Evolutionary conservation across 2,888 invertebrate species (phyloP), one percentile per base, ranked within the genome.

Genomic region (Zelleria hepariella): DNA sequence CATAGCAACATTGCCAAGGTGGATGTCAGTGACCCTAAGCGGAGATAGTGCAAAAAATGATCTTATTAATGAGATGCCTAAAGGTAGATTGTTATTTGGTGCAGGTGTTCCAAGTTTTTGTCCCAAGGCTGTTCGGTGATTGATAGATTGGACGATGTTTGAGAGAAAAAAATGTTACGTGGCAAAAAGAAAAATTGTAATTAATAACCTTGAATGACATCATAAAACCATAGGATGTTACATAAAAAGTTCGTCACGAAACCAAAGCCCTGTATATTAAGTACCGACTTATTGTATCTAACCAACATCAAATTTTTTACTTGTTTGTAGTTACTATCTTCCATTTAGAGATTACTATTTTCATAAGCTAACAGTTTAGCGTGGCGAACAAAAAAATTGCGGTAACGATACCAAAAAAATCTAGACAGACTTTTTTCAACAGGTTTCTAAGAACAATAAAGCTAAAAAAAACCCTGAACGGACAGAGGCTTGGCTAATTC

Each of bases 21-120:
- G 32, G 68, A 74, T 69, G 78, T 78, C 82, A 78, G 74, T 67
- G 78, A 82, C 80, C 81, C 59, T 63, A 66, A 67, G 71, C 70
- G 70, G 66, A 60, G 62, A 59, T 60, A 60, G 64, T 64, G 74
- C 75, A 80, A 77, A 74, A 61, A 61, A 62, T 52, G 49, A 23
- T 67, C 67, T 73, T 73, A 70, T 72, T 73, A 69, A 71, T 72
- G 69, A 68, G 67, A 64, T 65, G 66, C 64, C 68, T 54, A n/a
- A 56, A 53, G 21, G 42, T 47, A 42, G 10, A 42, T 42, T 15
- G 10, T 42, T 42, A 15, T 47, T 25, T 27, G 6, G 18, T 55
- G 21, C 59, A 59, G 59, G 59, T 59, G 59, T 49, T 4, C 53
- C 21, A 15, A 20, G 15, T 42, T 54, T 58, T 59, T 56, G 24